phyloP scores from a whole-genome alignment of 2,797 vertebrate genomes.

The Hippocampus kuda region DNA sequence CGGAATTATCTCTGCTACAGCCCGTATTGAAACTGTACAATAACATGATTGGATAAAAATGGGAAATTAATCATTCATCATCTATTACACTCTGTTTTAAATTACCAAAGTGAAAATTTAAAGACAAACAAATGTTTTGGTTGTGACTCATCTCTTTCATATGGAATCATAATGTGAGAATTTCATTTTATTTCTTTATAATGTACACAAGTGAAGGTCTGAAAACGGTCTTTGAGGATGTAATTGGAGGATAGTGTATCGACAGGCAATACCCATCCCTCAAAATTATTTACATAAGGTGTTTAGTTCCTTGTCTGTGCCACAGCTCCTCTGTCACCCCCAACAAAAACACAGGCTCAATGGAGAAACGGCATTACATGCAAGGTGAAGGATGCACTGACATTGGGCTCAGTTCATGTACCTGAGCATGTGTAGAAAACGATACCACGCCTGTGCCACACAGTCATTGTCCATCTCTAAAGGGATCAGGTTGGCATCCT shows the following conservation, averaged over 20 bases:
- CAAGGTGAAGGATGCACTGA: background rate
- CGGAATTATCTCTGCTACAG: background rate
- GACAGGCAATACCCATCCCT: no score
- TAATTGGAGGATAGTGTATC: no score
- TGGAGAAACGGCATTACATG: background rate
- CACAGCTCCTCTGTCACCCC: background rate
- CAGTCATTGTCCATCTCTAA: constrained; percentile 94
- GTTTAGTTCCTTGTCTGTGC: background rate
- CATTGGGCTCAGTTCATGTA: constrained; percentile 31
- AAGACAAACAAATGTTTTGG: background rate
- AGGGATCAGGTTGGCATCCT: constrained; percentile 86
- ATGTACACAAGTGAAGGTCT: no score
- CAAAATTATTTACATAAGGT: no score
- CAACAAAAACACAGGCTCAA: background rate
- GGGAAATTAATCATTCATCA: background rate
- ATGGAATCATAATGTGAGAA: background rate
- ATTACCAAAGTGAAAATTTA: background rate
- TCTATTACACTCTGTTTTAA: background rate
- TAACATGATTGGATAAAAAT: background rate
- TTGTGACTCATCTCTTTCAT: background rate
- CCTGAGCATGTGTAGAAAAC: constrained; percentile 97
- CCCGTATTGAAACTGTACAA: background rate
- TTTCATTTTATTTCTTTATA: background rate
- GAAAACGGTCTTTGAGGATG: no score
- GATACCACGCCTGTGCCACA: constrained; percentile 92